Conservation (phyloP, 2,113 vertebrate species). For the Nestor notabilis region DNA sequence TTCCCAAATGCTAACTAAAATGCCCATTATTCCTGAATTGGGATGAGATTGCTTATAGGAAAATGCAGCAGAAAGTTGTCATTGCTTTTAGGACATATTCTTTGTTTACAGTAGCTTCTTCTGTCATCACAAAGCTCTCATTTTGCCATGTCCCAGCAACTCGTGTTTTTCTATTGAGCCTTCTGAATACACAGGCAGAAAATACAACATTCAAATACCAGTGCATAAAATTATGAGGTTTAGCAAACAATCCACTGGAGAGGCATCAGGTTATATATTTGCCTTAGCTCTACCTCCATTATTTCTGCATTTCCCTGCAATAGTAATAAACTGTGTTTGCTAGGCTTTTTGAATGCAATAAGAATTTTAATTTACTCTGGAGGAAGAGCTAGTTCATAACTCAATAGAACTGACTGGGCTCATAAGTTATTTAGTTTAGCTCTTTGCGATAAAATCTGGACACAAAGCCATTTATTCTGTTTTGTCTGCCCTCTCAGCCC, state of each 20-base stretch:
- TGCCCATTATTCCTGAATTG: neutral
- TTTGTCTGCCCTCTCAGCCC: slow-evolving; percentile 36
- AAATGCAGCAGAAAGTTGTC: slow-evolving; percentile 11
- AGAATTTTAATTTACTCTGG: slow-evolving; percentile 66
- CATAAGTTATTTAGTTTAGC: slow-evolving; percentile 57
- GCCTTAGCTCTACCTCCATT: slow-evolving; percentile 48
- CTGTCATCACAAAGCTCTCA: neutral
- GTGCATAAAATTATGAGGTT: slow-evolving; percentile 35
- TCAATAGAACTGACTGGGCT: slow-evolving; percentile 36
- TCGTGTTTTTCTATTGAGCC: neutral
- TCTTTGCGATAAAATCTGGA: slow-evolving; percentile 55
- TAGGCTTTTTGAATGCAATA: slow-evolving; percentile 38
- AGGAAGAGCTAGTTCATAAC: slow-evolving; percentile 53
- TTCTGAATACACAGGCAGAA: slow-evolving; percentile 1
- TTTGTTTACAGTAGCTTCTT: slow-evolving; percentile 5
- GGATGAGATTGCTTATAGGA: neutral
- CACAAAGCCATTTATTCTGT: slow-evolving; percentile 12
- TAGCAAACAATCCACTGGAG: slow-evolving; percentile 41
- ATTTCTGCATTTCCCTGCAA: slow-evolving; percentile 40
- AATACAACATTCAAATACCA: slow-evolving; percentile 27
- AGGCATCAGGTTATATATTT: slow-evolving; percentile 38
- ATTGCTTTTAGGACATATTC: neutral
- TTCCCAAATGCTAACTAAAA: neutral
- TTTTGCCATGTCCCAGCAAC: neutral
- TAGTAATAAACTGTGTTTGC: slow-evolving; percentile 49